phyloP scores from a whole-genome alignment of 2,797 vertebrate species.

The Pachyuromys duprasi region DNA sequence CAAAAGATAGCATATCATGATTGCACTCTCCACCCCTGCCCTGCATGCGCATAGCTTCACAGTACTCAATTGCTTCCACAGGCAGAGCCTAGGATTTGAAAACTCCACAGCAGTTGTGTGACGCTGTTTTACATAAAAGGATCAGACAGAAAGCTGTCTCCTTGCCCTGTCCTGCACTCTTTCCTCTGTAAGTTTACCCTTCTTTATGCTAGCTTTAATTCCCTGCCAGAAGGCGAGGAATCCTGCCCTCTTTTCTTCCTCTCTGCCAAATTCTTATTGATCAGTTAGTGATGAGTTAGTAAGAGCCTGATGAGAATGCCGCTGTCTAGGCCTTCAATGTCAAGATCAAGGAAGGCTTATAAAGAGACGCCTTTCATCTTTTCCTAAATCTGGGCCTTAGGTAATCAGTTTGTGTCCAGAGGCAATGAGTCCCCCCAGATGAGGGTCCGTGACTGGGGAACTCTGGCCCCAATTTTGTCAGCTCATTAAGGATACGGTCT shows the following conservation, averaged over 20 bases:
- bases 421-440: slow-evolving; percentile 66
- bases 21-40: neutral
- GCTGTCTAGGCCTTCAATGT: slow-evolving; percentile 62
- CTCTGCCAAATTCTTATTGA: slow-evolving; percentile 74
- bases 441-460: slow-evolving; percentile 50
- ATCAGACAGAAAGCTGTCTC: slow-evolving; percentile 11
- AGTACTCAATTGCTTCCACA: neutral
- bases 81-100: slow-evolving; percentile 21
- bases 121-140: slow-evolving; percentile 16
- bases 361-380: slow-evolving; percentile 75
- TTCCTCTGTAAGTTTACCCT: neutral
- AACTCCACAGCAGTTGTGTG: neutral
- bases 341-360: slow-evolving; percentile 72
- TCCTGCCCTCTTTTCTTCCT: slow-evolving; percentile 58
- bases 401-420: slow-evolving; percentile 77
- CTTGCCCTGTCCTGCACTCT: neutral
- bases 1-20: neutral
- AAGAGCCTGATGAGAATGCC: slow-evolving; percentile 68
- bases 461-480: slow-evolving; percentile 71
- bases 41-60: too few species aligned
- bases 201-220: slow-evolving; percentile 65
- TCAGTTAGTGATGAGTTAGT: slow-evolving; percentile 64
- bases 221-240: slow-evolving; percentile 53
- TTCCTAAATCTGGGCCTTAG: slow-evolving; percentile 64
- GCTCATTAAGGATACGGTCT: slow-evolving; percentile 69